A percentile compares a stretch with the other conserved stretches of the same genome.
Evolutionary conservation across 2,797 vertebrate species (phyloP).

Genomic region (Buphagus erythrorhynchus): DNA sequence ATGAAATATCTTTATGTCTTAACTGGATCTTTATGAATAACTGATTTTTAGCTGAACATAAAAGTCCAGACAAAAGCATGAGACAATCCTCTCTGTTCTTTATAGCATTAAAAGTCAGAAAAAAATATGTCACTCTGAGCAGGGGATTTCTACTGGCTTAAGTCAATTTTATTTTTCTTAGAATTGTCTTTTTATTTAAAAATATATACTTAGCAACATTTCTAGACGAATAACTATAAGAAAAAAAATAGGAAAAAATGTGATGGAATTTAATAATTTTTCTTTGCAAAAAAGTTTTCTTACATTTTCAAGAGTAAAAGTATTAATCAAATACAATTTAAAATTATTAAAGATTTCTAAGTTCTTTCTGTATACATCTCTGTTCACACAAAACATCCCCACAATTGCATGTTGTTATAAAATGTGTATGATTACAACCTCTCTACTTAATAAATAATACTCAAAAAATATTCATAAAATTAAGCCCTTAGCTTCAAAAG

Average conservation of each 20-base stretch:
- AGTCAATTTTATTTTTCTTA: background rate
- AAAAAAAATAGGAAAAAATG: background rate
- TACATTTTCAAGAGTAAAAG: background rate
- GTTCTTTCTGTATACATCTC: background rate
- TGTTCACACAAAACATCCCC: background rate
- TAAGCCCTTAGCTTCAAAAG: background rate
- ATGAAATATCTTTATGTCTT: background rate
- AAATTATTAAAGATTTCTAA: background rate
- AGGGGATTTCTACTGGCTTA: background rate
- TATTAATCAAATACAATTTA: background rate
- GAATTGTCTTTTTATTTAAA: background rate
- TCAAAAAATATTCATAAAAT: background rate
- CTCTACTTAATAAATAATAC: too few species aligned
- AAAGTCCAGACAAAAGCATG: background rate
- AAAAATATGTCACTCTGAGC: background rate
- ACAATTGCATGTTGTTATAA: background rate
- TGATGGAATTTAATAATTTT: background rate
- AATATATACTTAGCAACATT: background rate
- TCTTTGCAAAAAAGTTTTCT: background rate
- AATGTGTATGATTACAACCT: background rate
- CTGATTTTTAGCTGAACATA: background rate
- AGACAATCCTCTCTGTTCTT: background rate
- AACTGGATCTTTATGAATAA: background rate
- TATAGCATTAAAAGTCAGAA: background rate
- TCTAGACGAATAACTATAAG: background rate